Percentiles rank a stretch among this genome's conserved stretches.
Evolutionary conservation across 2,888 invertebrate genomes (phyloP).

Genomic region (Prosapia bicincta): DNA sequence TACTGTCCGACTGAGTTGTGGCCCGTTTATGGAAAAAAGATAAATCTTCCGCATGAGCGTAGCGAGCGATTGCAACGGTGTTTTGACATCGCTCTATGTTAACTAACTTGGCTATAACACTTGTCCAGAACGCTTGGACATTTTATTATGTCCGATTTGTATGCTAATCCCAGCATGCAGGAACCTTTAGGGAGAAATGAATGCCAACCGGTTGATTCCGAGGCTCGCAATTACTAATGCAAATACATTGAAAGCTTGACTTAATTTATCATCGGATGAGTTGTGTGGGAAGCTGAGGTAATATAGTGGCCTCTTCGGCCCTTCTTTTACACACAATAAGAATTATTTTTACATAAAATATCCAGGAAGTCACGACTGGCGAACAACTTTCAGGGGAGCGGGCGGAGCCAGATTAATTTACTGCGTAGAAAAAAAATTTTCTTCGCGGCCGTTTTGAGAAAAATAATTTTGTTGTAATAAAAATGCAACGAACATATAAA

Average conservation of each 20-base stretch:
- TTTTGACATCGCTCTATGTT: constrained; percentile 7
- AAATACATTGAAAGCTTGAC: constrained; percentile 7
- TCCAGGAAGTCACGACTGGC: not conserved
- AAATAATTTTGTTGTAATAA: no score
- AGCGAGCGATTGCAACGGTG: not conserved
- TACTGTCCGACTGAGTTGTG: not conserved
- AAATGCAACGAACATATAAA: no score
- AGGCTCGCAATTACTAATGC: constrained; percentile 7
- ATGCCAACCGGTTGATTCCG: constrained; percentile 12
- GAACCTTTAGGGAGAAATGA: constrained; percentile 12
- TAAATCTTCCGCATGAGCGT: not conserved
- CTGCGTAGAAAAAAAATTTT: no score
- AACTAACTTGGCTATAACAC: constrained; percentile 18
- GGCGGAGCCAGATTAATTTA: not conserved
- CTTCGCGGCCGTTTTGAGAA: no score
- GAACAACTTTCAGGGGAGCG: not conserved
- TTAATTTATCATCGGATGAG: not conserved
- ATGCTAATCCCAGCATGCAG: constrained; percentile 13
- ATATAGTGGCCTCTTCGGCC: not conserved
- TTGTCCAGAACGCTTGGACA: constrained; percentile 11
- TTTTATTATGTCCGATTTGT: constrained; percentile 23
- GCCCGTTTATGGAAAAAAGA: not conserved
- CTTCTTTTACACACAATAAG: not conserved
- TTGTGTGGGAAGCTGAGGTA: not conserved
- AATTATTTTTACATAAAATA: not conserved